Evolutionary conservation across 2,797 vertebrate species (phyloP), one percentile per base, ranked within the genome.

Genomic region (Meda fulgida): DNA sequence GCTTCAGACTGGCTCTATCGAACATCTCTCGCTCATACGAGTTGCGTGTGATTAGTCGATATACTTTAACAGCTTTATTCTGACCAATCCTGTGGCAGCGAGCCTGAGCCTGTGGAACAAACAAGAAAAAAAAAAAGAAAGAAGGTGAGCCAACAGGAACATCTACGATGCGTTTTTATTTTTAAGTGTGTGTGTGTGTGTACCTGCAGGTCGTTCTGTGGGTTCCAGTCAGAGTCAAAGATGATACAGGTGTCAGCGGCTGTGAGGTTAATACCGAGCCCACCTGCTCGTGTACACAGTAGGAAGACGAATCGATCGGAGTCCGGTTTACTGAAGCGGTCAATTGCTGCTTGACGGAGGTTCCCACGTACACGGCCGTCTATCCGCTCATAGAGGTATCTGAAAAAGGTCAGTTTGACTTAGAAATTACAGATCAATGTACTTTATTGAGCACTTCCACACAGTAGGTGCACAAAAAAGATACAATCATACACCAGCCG

Each of bases 161-260:
- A 48, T 18, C 4, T 13, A 76, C 0, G 19, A 36, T 31, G 26
- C 26, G 19, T 19, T 55, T 19, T 14, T 9, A 7, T 48, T 1
- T 21, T 48, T n/a, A 26, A 9, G 53, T 73, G n/a, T 26, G 0
- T 21, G 34, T 72, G 55, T 73, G 38, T 48, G 23, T 48, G 4
- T 70, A 99, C 98, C 97, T 99, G 98, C 91, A 99, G 96, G 92
- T 99, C 98, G 70, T 99, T 99, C 88, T 99, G 98, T 85, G 98
- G 98, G 93, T 99, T 99, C 98, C 98, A 99, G 93, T 99, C 98
- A 43, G 97, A 99, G 94, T 99, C 98, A 91, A 99, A 99, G 92
- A 99, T 99, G 88, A 99, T 99, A 89, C 98, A 99, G 0, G 98
- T 99, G 87, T 99, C 98, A 70, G 98, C 98, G 79, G 98, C 98